Evolutionary conservation across 2,888 invertebrate species (phyloP).

Genomic region (Galerucella calmariensis): DNA sequence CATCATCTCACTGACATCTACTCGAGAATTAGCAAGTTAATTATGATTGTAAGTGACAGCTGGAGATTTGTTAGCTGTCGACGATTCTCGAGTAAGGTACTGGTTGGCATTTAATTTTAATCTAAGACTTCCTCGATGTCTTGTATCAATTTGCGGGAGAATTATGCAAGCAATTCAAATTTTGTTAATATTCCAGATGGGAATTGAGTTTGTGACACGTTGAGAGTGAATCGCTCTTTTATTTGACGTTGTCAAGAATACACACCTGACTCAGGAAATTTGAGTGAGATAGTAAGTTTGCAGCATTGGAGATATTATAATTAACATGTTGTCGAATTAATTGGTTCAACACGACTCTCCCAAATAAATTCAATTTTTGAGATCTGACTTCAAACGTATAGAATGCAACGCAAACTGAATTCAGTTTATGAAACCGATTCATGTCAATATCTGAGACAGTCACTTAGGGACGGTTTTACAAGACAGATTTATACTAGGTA

Average conservation of each 20-base stretch:
- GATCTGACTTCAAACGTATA: neutral
- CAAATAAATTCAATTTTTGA: neutral
- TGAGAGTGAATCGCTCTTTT: slow-evolving; percentile 20
- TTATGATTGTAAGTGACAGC: slow-evolving; percentile 63
- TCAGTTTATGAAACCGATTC: no score
- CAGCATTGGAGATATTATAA: neutral
- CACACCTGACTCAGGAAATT: slow-evolving; percentile 9
- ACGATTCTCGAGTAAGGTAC: slow-evolving; percentile 47
- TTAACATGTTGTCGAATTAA: neutral
- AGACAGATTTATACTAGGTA: no score
- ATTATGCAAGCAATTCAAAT: slow-evolving; percentile 34
- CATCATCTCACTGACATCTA: slow-evolving; percentile 54
- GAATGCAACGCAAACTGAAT: neutral
- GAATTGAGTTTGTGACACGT: slow-evolving; percentile 24
- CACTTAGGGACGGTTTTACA: no score
- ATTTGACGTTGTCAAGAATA: slow-evolving; percentile 19
- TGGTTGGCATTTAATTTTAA: slow-evolving; percentile 25
- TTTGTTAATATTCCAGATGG: slow-evolving; percentile 24
- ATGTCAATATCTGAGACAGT: neutral
- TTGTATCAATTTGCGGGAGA: slow-evolving; percentile 42
- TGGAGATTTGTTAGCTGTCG: slow-evolving; percentile 61
- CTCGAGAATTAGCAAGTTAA: slow-evolving; percentile 63
- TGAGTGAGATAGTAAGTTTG: neutral
- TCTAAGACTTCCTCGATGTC: slow-evolving; percentile 20
- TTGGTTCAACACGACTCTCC: neutral